phyloP scores from a whole-genome alignment of 2,888 invertebrate species.

The Seira sanloemensis region DNA sequence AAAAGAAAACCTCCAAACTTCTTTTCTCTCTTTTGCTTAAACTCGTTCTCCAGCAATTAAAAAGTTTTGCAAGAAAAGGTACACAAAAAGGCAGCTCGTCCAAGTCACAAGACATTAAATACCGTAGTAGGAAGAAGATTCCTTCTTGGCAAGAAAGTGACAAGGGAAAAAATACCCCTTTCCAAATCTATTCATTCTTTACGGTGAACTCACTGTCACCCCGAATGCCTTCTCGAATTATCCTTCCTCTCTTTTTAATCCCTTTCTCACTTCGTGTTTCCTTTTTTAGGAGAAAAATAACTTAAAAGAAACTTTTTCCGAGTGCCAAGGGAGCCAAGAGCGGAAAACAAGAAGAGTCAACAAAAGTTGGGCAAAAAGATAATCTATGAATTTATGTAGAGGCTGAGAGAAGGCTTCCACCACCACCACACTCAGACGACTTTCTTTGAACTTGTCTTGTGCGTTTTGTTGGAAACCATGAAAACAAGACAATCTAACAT shows the following conservation, averaged over 20 bases:
- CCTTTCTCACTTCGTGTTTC: conserved; percentile 34
- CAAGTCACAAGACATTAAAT: conserved; percentile 54
- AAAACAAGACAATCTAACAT: too few species aligned
- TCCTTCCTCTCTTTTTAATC: conserved; percentile 46
- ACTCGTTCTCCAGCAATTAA: neutral
- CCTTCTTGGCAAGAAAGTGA: conserved; percentile 6
- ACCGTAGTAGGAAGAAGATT: conserved; percentile 1
- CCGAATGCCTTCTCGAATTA: conserved; percentile 40
- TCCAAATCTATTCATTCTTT: conserved; percentile 24
- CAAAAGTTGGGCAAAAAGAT: conserved; percentile 51
- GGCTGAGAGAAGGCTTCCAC: too few species aligned
- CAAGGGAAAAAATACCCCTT: conserved; percentile 35
- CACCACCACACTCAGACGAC: too few species aligned
- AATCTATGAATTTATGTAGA: conserved; percentile 8
- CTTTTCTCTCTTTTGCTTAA: too few species aligned
- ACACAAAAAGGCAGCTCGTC: conserved; percentile 30
- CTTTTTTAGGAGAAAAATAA: too few species aligned
- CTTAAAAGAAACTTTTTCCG: conserved; percentile 39
- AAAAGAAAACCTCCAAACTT: too few species aligned
- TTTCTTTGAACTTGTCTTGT: too few species aligned
- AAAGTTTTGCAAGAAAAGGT: conserved; percentile 33
- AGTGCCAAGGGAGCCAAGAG: conserved; percentile 54
- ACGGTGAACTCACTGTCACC: conserved; percentile 28
- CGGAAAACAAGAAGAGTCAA: conserved; percentile 44
- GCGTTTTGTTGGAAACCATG: too few species aligned